Base-by-base conservation (phyloP, 2,797 vertebrate genomes). In the Periophthalmus magnuspinnatus region DNA sequence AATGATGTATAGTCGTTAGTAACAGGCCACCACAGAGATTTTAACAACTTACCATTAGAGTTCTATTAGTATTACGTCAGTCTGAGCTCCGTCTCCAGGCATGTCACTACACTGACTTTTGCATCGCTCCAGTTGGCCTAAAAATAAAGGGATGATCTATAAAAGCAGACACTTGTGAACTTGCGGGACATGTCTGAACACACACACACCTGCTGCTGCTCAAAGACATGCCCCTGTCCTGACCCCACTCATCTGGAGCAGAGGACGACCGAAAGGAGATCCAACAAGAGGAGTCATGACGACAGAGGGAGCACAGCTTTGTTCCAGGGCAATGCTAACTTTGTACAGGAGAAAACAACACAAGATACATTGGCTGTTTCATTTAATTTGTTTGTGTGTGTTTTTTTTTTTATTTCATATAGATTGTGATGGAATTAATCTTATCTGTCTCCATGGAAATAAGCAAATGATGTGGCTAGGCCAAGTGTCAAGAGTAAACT, bases 231-330 rank as follows among this genome's bases (percentile, higher is more conserved):
- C 11, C 62, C 57, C 21, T 17, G 66, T 50, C 33, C 16, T 24
- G 19, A 77, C 28, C 65, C 33, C 61, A 56, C 78, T 75, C 62
- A 72, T 34, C 79, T 78, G 71, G 52, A 55, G 21, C 9, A 55
- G 19, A 11, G 21, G 52, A 55, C 21, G 52, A 19, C 19, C n/a
- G 5, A n/a, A 22, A 55, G 21, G 21, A 22, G 81, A 78, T 78
- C 83, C 81, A 79, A 52, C 50, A n/a, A n/a, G 48, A n/a, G 48
- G 48, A 8, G 50, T 8, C 50, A 10, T 0, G 19, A 45, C 4
- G 41, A 52, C 50, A 50, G 17, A n/a, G 47, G 5, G 48, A n/a
- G 47, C 38, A 41, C 38, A 41, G 38, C 38, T 41, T 41, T 41
- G 38, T 41, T 10, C 38, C 38, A 16, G 41, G 41, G 13, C 6